Conservation (phyloP, 2,888 invertebrate genomes). For the Sphecodes monilicornis region DNA sequence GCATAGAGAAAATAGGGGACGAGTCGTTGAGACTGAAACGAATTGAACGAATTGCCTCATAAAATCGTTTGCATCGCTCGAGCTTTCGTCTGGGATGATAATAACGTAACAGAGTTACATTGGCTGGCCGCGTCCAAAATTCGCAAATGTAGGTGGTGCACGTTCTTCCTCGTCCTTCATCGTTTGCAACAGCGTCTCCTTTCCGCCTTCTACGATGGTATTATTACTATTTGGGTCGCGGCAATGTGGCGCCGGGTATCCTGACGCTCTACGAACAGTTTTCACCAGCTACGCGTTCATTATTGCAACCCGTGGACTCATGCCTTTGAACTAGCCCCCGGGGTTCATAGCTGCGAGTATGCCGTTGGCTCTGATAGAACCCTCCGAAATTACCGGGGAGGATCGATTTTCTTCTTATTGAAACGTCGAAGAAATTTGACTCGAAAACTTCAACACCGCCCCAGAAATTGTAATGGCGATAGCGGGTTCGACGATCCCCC, state of each 20-base stretch:
- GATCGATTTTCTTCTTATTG: background rate
- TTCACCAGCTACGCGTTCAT: slow-evolving; percentile 46
- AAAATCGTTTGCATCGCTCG: slow-evolving; percentile 14
- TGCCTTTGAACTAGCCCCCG: slow-evolving; percentile 16
- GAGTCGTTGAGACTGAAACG: background rate
- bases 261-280: slow-evolving; percentile 64
- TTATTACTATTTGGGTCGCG: slow-evolving; percentile 81
- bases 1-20: background rate
- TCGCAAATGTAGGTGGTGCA: slow-evolving; percentile 48
- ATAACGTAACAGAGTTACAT: slow-evolving; percentile 36
- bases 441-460: background rate
- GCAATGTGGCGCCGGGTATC: slow-evolving; percentile 79
- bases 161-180: slow-evolving; percentile 52
- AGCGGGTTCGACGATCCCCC: background rate
- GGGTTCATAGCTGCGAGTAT: background rate
- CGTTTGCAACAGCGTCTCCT: slow-evolving; percentile 48
- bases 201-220: slow-evolving; percentile 56
- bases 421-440: background rate
- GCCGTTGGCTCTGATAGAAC: background rate
- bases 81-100: slow-evolving; percentile 4
- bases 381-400: background rate
- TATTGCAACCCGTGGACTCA: slow-evolving; percentile 46
- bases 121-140: slow-evolving; percentile 32
- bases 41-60: background rate
- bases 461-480: background rate